Conservation (phyloP, 2,113 vertebrate species). For the Cyphomyrus plagiostoma region DNA sequence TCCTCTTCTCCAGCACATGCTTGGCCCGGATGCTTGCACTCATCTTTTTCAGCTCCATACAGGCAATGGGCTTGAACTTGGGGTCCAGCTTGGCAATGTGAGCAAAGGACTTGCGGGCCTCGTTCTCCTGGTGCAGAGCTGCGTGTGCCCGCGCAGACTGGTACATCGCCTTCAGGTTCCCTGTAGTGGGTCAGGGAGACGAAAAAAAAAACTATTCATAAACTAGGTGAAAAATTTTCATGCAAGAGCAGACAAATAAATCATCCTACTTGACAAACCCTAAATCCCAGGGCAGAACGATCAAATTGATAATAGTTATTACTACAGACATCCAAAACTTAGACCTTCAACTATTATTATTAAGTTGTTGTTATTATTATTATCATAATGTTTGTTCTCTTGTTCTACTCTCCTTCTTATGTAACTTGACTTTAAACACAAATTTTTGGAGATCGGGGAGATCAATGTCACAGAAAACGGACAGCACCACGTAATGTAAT, state of each 20-base stretch:
- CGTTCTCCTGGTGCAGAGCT: slow-evolving; percentile 61
- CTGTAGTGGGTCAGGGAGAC: slow-evolving; percentile 42
- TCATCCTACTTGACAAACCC: slow-evolving; percentile 40
- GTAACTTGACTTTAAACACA: not conserved
- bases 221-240: not conserved
- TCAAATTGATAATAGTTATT: not conserved
- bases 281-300: not conserved
- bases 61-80: slow-evolving; percentile 54
- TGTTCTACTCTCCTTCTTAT: not conserved
- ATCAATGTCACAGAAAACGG: not conserved
- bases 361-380: not conserved
- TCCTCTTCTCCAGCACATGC: slow-evolving; percentile 59
- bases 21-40: slow-evolving; percentile 58
- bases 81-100: slow-evolving; percentile 60
- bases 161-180: slow-evolving; percentile 71
- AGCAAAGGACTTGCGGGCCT: slow-evolving; percentile 58
- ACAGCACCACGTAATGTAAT: not conserved
- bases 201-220: slow-evolving; percentile 24
- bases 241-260: slow-evolving; percentile 36
- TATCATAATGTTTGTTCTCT: not conserved
- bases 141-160: slow-evolving; percentile 67
- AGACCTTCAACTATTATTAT: not conserved
- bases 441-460: not conserved
- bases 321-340: not conserved
- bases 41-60: slow-evolving; percentile 63